phyloP scores from a whole-genome alignment of 2,888 invertebrate species.

The Tricholauxania praeusta region DNA sequence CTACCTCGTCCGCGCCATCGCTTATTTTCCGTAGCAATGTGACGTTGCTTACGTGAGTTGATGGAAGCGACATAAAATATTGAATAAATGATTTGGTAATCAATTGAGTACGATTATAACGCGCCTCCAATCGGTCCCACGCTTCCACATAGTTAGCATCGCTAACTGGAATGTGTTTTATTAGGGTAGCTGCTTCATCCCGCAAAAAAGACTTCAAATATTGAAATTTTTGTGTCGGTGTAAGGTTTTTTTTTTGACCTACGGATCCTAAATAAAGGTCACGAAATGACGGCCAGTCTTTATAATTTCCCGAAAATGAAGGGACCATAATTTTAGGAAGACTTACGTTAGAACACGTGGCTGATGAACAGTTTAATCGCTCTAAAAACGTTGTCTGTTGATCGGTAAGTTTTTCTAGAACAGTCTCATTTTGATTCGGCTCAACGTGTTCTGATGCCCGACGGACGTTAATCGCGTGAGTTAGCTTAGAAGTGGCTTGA shows the following conservation, averaged over 20 bases:
- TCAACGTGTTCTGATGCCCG: not conserved
- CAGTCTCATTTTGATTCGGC: not conserved
- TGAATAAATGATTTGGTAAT: slow-evolving; percentile 26
- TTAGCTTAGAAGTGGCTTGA: too few relatives aligned
- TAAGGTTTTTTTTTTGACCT: slow-evolving; percentile 12
- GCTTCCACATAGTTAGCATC: slow-evolving; percentile 31
- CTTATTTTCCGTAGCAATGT: slow-evolving; percentile 19
- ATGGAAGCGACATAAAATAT: slow-evolving; percentile 8
- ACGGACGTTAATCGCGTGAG: too few relatives aligned
- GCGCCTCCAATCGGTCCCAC: slow-evolving; percentile 28
- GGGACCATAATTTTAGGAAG: slow-evolving; percentile 13
- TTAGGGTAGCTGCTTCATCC: slow-evolving; percentile 33
- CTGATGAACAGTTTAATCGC: too few relatives aligned
- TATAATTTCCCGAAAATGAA: slow-evolving; percentile 26
- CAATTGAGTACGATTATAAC: slow-evolving; percentile 22
- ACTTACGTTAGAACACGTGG: not conserved
- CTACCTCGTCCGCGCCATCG: slow-evolving; percentile 29
- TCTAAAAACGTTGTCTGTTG: too few relatives aligned
- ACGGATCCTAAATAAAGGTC: slow-evolving; percentile 31
- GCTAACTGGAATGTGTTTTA: slow-evolving; percentile 28
- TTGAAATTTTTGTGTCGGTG: not conserved
- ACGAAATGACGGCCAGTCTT: slow-evolving; percentile 25
- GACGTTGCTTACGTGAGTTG: not conserved
- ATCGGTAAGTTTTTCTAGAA: too few relatives aligned
- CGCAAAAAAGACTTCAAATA: slow-evolving; percentile 24